Conservation (phyloP, 2,888 invertebrate genomes). For the Apodemia hepburni region DNA sequence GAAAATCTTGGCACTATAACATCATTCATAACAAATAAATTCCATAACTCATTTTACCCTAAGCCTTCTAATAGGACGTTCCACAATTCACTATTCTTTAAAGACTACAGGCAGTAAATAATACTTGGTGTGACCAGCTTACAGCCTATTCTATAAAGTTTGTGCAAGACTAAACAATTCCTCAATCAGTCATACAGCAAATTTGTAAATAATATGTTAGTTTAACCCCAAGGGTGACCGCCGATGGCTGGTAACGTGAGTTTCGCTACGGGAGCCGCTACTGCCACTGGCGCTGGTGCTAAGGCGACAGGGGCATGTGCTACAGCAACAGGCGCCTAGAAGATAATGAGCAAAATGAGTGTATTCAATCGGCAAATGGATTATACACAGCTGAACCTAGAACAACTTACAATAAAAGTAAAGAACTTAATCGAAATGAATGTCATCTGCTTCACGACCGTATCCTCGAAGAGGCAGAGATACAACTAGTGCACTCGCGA, state of each 20-base stretch:
- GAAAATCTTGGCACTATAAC: slow-evolving; percentile 10
- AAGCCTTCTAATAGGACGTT: no score
- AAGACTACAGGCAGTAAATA: slow-evolving; percentile 10
- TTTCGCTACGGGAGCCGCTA: slow-evolving; percentile 55
- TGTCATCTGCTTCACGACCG: no score
- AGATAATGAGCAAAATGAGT: no score
- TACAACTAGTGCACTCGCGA: no score
- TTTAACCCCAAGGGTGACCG: slow-evolving; percentile 66
- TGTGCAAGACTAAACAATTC: slow-evolving; percentile 17
- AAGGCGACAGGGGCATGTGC: slow-evolving; percentile 46
- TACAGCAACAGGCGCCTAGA: slow-evolving; percentile 44
- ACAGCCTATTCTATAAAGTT: slow-evolving; percentile 13
- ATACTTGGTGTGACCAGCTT: slow-evolving; percentile 6
- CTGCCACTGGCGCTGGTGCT: slow-evolving; percentile 57
- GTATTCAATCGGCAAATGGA: no score
- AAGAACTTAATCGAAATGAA: no score
- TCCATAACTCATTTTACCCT: neutral
- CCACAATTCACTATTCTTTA: neutral
- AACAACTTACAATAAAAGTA: no score
- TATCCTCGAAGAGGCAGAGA: no score
- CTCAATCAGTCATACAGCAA: slow-evolving; percentile 41
- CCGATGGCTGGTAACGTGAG: slow-evolving; percentile 46
- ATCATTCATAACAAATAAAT: neutral
- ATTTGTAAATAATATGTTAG: slow-evolving; percentile 30
- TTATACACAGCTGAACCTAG: no score